These are phyloP conservation scores for Drosophila melanosoma DNA, from an alignment of 2,888 invertebrate genomes.

Conservation along the genomic window DNA sequence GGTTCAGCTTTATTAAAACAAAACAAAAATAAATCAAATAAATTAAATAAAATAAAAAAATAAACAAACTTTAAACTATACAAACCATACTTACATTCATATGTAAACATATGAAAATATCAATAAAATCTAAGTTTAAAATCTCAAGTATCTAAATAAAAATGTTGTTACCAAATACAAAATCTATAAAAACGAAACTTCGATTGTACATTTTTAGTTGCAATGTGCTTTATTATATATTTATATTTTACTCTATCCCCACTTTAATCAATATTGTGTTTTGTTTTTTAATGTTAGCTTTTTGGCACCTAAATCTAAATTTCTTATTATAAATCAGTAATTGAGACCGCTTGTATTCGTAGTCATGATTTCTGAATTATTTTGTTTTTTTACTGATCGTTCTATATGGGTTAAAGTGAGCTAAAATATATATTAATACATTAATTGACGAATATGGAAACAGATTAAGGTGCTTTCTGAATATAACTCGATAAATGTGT, in stretches of 20 bases:
- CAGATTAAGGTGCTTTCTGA: neutral
- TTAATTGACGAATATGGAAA: neutral
- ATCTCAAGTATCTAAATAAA: slow-evolving; percentile 19
- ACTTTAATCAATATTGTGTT: slow-evolving; percentile 14
- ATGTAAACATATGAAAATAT: slow-evolving; percentile 34
- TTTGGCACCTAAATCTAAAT: slow-evolving; percentile 10
- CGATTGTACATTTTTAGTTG: slow-evolving; percentile 31
- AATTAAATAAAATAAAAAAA: slow-evolving; percentile 30
- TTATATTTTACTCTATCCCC: slow-evolving; percentile 1
- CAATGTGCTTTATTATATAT: slow-evolving; percentile 26
- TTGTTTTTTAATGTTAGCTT: slow-evolving; percentile 11
- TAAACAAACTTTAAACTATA: slow-evolving; percentile 37
- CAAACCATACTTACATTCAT: slow-evolving; percentile 52
- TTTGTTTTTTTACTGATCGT: slow-evolving; percentile 6
- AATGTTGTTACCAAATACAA: slow-evolving; percentile 32
- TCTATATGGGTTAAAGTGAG: neutral
- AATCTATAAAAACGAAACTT: slow-evolving; percentile 6
- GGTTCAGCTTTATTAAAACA: slow-evolving; percentile 84
- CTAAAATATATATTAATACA: neutral
- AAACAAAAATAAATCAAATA: slow-evolving; percentile 46
- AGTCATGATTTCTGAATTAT: slow-evolving; percentile 14
- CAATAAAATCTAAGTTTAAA: slow-evolving; percentile 42
- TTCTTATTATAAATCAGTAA: neutral
- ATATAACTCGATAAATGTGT: neutral
- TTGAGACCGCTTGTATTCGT: slow-evolving; percentile 26